Conservation (phyloP, 2,113 vertebrate species). For the Microcebus jonahi region DNA sequence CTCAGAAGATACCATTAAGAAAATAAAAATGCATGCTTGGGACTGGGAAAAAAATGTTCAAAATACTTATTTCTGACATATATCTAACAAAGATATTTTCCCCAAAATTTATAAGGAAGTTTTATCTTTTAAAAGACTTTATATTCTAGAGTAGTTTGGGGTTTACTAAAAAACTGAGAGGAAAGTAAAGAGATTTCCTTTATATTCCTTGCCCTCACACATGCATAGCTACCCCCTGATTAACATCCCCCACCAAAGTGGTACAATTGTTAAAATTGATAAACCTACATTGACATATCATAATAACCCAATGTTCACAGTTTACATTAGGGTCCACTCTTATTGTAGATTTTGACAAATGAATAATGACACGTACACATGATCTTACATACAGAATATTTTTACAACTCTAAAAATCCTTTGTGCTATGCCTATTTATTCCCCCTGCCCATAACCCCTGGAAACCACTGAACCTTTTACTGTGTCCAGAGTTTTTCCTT, state of each 20-base stretch:
- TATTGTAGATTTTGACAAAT: background rate
- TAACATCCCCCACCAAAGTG: background rate
- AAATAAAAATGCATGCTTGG: background rate
- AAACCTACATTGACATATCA: background rate
- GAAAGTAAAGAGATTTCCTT: background rate
- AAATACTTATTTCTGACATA: background rate
- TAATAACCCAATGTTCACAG: background rate
- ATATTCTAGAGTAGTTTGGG: background rate
- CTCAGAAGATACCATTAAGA: background rate
- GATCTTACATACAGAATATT: background rate
- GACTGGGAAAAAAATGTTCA: background rate
- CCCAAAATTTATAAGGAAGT: background rate
- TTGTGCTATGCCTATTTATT: background rate
- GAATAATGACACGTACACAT: background rate
- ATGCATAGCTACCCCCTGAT: too few relatives aligned
- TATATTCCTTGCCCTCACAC: background rate
- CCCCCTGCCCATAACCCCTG: background rate
- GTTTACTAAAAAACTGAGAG: background rate
- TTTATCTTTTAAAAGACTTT: background rate
- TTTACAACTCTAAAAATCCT: background rate
- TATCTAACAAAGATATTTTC: background rate
- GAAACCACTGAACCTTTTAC: background rate
- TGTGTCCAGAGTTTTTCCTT: background rate
- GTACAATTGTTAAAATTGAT: background rate
- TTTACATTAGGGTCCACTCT: background rate